Percentiles rank a stretch among this genome's conserved stretches.
Conservation (phyloP, 2,113 vertebrate genomes). For the Hypanus sabinus region DNA sequence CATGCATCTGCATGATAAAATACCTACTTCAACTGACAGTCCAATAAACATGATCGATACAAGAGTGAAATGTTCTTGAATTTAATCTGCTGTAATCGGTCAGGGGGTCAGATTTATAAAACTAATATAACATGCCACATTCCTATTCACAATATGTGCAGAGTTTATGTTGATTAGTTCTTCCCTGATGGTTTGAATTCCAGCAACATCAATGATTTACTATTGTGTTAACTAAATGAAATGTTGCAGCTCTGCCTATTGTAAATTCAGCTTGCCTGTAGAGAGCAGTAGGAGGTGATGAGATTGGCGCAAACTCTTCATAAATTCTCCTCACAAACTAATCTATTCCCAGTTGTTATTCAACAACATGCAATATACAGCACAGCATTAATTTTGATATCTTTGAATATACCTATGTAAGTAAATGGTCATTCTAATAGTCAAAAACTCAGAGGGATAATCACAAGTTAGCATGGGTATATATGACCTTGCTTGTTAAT, state of each 20-base stretch:
- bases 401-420: background rate
- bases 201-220: background rate
- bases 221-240: background rate
- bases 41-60: background rate
- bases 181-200: background rate
- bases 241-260: background rate
- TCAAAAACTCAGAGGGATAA: background rate
- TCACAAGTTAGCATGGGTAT: background rate
- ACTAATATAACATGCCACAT: background rate
- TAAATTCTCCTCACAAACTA: background rate
- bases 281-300: background rate
- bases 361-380: background rate
- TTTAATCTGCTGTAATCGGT: background rate
- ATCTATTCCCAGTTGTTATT: background rate
- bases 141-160: slow-evolving; percentile 3
- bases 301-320: background rate
- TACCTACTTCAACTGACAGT: background rate
- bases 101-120: background rate
- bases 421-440: background rate
- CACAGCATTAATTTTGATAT: background rate
- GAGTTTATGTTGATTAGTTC: background rate
- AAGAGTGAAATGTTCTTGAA: background rate
- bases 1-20: background rate
- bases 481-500: background rate
- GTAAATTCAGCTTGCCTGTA: background rate